Conservation (phyloP, 2,797 vertebrate genomes). For the Austrolebias charrua region DNA sequence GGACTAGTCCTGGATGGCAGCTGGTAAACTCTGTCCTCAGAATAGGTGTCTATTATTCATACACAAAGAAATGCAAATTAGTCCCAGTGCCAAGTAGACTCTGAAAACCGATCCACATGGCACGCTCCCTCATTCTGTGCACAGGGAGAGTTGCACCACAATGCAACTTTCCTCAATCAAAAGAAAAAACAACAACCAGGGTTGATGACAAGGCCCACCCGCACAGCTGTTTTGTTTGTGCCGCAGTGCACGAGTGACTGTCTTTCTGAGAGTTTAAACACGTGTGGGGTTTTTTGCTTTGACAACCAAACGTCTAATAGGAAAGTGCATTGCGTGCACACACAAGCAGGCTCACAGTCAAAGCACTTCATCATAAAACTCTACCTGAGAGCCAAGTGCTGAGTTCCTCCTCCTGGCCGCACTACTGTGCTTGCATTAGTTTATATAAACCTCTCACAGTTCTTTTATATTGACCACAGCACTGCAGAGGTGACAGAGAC, state of each 20-base stretch:
- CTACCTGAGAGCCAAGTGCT: conserved; percentile 33
- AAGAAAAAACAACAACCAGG: conserved; percentile 74
- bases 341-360: conserved; percentile 33
- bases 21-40: conserved; percentile 96
- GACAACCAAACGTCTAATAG: conserved; percentile 41
- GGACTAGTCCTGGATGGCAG: conserved; percentile 95
- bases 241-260: not conserved
- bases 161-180: conserved; percentile 77
- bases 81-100: conserved; percentile 92
- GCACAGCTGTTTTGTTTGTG: conserved; percentile 67
- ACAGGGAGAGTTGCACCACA: conserved; percentile 79
- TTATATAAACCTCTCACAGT: conserved; percentile 18
- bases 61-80: conserved; percentile 99
- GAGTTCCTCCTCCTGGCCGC: conserved; percentile 33
- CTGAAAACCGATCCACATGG: conserved; percentile 99
- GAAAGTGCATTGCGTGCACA: conserved; percentile 36
- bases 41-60: conserved; percentile 95
- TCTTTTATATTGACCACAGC: not conserved
- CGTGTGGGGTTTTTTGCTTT: conserved; percentile 32
- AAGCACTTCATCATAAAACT: conserved; percentile 33
- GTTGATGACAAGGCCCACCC: conserved; percentile 71
- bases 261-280: conserved; percentile 39
- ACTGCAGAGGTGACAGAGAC: conserved; percentile 1
- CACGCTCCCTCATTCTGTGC: conserved; percentile 75
- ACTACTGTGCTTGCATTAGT: conserved; percentile 18